Evolutionary conservation across 2,888 invertebrate species (phyloP).

Genomic region (Autographa gamma): DNA sequence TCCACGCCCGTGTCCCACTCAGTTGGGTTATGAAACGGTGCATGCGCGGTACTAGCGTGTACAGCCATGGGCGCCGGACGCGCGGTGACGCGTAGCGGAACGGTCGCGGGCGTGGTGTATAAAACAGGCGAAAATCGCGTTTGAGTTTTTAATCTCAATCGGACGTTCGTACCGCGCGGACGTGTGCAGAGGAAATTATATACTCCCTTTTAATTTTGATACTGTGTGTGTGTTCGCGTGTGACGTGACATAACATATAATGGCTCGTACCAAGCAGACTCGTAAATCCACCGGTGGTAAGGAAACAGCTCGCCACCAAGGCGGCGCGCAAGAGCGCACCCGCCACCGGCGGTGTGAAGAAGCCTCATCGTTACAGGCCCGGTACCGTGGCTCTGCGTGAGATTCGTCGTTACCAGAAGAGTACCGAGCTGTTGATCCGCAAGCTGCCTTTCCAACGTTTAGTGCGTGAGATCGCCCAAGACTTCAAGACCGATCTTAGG

Average conservation of each 20-base stretch:
- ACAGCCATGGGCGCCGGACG: no score
- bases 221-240: no score
- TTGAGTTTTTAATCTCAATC: slow-evolving; percentile 5
- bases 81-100: no score
- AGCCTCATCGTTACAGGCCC: slow-evolving; percentile 94
- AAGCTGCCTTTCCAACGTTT: no score
- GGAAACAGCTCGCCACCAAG: slow-evolving; percentile 95
- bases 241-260: no score
- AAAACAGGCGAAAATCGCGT: neutral
- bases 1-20: no score
- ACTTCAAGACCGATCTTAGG: slow-evolving; percentile 94
- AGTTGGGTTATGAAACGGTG: no score
- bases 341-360: slow-evolving; percentile 96
- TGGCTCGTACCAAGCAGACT: slow-evolving; percentile 95
- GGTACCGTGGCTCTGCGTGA: slow-evolving; percentile 97
- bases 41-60: no score
- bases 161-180: slow-evolving; percentile 15
- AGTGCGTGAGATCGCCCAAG: slow-evolving; percentile 97
- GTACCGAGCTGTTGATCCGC: slow-evolving; percentile 96
- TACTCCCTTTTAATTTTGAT: neutral
- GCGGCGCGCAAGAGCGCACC: slow-evolving; percentile 94
- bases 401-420: slow-evolving; percentile 97
- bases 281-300: slow-evolving; percentile 97
- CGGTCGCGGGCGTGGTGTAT: neutral
- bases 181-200: neutral